Percentiles rank a stretch among this genome's conserved stretches.
phyloP scores from a whole-genome alignment of 1,140 invertebrate species.

The Meloidogyne chitwoodi region DNA sequence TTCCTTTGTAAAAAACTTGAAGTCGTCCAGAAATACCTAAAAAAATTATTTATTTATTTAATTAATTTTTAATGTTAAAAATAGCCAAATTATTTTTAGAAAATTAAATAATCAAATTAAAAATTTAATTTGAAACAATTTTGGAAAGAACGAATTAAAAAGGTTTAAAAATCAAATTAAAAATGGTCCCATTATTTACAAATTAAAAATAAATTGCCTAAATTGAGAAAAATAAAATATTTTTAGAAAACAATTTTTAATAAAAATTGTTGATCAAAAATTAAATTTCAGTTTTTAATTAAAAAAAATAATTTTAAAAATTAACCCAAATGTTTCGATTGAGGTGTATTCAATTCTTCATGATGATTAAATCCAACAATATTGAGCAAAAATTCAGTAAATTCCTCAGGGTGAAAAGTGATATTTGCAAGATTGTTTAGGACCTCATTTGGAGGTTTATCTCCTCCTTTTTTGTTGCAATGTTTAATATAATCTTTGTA shows the following conservation, averaged over 20 bases:
- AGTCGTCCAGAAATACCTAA: slow-evolving; percentile 23
- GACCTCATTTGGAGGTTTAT: slow-evolving; percentile 23
- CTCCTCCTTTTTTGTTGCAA: slow-evolving; percentile 29
- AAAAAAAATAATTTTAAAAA: neutral
- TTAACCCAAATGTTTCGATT: slow-evolving; percentile 23
- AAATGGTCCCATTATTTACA: too few species aligned
- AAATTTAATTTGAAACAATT: too few species aligned
- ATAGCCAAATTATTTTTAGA: too few species aligned
- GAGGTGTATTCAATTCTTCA: slow-evolving; percentile 32
- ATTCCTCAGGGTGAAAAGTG: slow-evolving; percentile 49
- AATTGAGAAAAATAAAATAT: neutral
- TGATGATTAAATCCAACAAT: slow-evolving; percentile 36
- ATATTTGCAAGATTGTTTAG: slow-evolving; percentile 41
- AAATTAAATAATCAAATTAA: too few species aligned
- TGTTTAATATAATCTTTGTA: slow-evolving; percentile 61
- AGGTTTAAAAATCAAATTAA: too few species aligned
- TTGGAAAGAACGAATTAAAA: too few species aligned
- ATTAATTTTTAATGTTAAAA: too few species aligned
- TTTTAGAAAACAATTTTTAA: neutral
- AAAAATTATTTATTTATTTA: neutral
- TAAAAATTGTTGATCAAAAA: neutral
- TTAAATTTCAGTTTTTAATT: neutral
- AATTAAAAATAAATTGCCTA: neutral
- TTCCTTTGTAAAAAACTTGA: slow-evolving; percentile 26
- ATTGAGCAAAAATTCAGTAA: slow-evolving; percentile 39